Conservation (phyloP, 37 sponge, comb jelly and placozoan species). For the Eunapius fragilis region DNA sequence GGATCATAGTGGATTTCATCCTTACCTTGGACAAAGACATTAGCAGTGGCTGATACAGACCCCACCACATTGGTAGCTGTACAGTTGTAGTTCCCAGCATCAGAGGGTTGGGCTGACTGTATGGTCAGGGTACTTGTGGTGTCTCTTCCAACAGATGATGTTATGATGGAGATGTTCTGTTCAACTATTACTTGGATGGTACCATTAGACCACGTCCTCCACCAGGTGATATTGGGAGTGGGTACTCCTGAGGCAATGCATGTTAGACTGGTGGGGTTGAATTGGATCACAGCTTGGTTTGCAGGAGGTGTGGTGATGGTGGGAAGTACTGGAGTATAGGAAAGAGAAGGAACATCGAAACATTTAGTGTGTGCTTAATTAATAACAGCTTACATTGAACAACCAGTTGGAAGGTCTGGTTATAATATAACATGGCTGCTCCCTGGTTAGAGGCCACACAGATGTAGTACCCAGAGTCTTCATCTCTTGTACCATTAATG, state of each 20-base stretch:
- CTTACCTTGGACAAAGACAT: slow-evolving; percentile 76
- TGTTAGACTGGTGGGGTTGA: slow-evolving; percentile 13
- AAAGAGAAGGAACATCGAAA: not conserved
- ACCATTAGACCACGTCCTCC: slow-evolving; percentile 9
- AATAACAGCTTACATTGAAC: slow-evolving; percentile 45
- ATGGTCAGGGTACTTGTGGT: slow-evolving; percentile 31
- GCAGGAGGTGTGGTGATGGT: slow-evolving; percentile 12
- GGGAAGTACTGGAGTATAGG: slow-evolving; percentile 38
- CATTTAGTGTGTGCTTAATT: not conserved
- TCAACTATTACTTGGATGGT: not conserved
- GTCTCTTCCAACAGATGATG: slow-evolving; percentile 11
- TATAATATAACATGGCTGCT: not conserved
- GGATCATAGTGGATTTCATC: no score
- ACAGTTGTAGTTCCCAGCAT: slow-evolving; percentile 65
- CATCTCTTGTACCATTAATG: no score
- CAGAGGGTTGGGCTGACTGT: not conserved
- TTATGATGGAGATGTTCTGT: not conserved
- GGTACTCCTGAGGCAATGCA: slow-evolving; percentile 28
- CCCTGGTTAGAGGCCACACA: no score
- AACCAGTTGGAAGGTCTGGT: slow-evolving; percentile 16
- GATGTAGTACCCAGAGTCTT: no score
- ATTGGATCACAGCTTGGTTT: slow-evolving; percentile 7
- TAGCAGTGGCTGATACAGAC: slow-evolving; percentile 2
- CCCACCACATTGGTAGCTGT: slow-evolving; percentile 37
- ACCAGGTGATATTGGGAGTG: slow-evolving; percentile 21